phyloP scores from a whole-genome alignment of 2,113 vertebrate species.

The Carlito syrichta region DNA sequence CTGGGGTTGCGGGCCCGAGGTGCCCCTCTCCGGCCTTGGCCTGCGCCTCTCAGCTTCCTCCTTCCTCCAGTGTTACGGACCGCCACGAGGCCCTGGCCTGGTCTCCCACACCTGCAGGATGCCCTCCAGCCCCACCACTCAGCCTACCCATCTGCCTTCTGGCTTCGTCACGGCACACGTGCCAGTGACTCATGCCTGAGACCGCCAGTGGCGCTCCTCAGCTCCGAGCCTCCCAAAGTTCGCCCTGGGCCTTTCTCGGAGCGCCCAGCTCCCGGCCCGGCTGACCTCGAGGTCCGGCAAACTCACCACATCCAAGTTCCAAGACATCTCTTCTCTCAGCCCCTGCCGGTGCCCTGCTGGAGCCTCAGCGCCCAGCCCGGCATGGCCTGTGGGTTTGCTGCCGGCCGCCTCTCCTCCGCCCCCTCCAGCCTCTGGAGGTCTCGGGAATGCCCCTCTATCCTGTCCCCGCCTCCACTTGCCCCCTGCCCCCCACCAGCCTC shows the following conservation, averaged over 20 bases:
- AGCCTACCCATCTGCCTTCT: not conserved
- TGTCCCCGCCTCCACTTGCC: not conserved
- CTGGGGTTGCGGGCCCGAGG: not conserved
- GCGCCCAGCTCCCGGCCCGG: not conserved
- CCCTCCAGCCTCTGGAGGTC: not conserved
- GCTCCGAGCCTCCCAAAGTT: not conserved
- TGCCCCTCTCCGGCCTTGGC: not conserved
- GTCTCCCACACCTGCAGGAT: not conserved
- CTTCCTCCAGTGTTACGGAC: not conserved
- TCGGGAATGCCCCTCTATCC: not conserved
- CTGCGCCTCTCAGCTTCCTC: not conserved
- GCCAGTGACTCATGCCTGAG: not conserved
- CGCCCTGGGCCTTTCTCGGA: not conserved
- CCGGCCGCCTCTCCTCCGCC: too few species aligned
- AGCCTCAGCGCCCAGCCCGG: not conserved
- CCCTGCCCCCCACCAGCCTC: not conserved
- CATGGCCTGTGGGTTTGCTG: too few species aligned
- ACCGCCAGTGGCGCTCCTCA: not conserved
- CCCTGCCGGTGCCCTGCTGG: not conserved
- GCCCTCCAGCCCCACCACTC: not conserved
- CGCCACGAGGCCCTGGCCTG: not conserved
- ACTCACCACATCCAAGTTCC: not conserved
- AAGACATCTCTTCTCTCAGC: not conserved
- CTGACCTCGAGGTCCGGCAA: not conserved
- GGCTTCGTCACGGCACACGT: not conserved